A percentile compares a stretch with the other conserved stretches of the same genome.
phyloP scores from a whole-genome alignment of 1,140 invertebrate species.

The Ceratina japonica region DNA sequence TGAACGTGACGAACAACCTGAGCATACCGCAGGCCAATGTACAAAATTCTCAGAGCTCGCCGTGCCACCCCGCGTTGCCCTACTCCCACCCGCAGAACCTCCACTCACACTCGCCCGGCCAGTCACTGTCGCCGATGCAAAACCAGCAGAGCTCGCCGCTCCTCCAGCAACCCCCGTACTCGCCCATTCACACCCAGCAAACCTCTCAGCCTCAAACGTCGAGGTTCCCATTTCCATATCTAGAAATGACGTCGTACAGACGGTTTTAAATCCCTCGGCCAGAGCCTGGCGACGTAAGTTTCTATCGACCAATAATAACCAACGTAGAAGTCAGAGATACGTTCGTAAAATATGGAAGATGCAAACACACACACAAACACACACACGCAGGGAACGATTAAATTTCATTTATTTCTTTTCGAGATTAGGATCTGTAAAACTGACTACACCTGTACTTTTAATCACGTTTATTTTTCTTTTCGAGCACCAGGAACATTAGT shows the following conservation, averaged over 20 bases:
- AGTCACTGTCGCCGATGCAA: constrained; percentile 65
- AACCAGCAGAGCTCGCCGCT: constrained; percentile 68
- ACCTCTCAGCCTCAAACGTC: constrained; percentile 67
- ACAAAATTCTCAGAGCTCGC: constrained; percentile 70
- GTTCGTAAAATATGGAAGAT: constrained; percentile 22
- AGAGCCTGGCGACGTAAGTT: constrained; percentile 24
- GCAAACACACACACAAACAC: constrained; percentile 4
- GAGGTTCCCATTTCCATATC: constrained; percentile 74
- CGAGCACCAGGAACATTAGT: constrained; percentile 42
- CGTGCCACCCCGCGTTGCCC: constrained; percentile 70
- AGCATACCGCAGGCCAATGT: constrained; percentile 63
- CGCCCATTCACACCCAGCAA: constrained; percentile 68
- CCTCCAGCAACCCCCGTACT: constrained; percentile 67
- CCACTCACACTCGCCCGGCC: constrained; percentile 63
- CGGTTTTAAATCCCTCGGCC: constrained; percentile 65
- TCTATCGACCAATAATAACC: constrained; percentile 40
- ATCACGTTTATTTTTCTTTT: constrained; percentile 25
- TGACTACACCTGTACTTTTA: constrained; percentile 2
- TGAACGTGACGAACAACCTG: constrained; percentile 63
- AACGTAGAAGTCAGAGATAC: constrained; percentile 43
- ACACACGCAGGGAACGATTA: constrained; percentile 3
- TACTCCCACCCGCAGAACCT: constrained; percentile 63
- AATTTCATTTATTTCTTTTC: not conserved
- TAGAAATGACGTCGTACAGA: constrained; percentile 75
- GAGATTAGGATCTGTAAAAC: not conserved